These are phyloP conservation scores for Fabriciana adippe DNA, from an alignment of 2,888 invertebrate species.

Conservation along the genomic window DNA sequence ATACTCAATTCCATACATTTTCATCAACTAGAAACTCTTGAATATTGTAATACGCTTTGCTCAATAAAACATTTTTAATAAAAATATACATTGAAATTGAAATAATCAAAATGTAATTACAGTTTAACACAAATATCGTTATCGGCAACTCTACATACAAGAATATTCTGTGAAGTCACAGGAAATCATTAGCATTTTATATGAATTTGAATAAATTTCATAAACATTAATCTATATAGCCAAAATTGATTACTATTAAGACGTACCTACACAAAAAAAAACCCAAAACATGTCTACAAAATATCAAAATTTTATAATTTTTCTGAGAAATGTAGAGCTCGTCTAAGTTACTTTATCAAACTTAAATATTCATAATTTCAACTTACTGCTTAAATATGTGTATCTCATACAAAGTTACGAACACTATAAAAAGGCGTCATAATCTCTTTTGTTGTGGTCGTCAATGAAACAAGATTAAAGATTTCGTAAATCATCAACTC, in stretches of 20 bases:
- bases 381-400: background rate
- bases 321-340: constrained; percentile 18
- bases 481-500: constrained; percentile 11
- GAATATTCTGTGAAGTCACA: constrained; percentile 15
- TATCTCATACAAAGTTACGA: background rate
- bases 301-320: constrained; percentile 7
- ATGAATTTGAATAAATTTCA: constrained; percentile 15
- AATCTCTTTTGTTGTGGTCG: constrained; percentile 17
- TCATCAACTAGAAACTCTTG: too few relatives aligned
- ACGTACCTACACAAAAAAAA: background rate
- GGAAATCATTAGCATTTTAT: constrained; percentile 22
- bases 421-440: constrained; percentile 8
- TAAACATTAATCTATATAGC: constrained; percentile 6
- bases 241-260: constrained; percentile 7
- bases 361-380: background rate
- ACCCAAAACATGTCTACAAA: constrained; percentile 9
- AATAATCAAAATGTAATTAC: constrained; percentile 14
- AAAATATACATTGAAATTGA: too few relatives aligned
- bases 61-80: too few relatives aligned
- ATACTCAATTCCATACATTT: too few relatives aligned
- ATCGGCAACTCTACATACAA: constrained; percentile 3
- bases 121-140: constrained; percentile 10
- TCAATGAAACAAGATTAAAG: constrained; percentile 16
- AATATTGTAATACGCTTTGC: too few relatives aligned
- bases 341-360: background rate